Evolutionary conservation across 2,888 invertebrate species (phyloP).

Genomic region (Stegana nigrithorax): DNA sequence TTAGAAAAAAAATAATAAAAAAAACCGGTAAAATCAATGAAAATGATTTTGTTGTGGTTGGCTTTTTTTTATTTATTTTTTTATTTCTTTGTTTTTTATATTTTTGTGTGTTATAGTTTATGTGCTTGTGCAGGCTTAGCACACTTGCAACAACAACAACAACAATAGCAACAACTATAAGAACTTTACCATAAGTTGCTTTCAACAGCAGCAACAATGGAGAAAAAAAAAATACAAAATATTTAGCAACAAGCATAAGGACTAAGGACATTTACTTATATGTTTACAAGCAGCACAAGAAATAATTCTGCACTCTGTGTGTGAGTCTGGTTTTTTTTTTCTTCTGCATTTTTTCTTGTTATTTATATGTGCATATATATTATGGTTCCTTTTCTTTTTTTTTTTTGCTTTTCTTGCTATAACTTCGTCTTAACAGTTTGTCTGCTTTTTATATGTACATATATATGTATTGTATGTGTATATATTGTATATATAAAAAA

Average conservation of each 20-base stretch:
- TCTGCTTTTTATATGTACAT: conserved; percentile 11
- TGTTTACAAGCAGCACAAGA: conserved; percentile 46
- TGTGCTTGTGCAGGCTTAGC: conserved; percentile 16
- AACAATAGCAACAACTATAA: neutral
- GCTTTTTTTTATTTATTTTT: conserved; percentile 33
- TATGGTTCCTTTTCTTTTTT: neutral
- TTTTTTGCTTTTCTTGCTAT: neutral
- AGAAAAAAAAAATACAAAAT: conserved; percentile 14
- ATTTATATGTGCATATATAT: conserved; percentile 25
- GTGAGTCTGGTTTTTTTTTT: conserved; percentile 42
- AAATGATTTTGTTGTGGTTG: conserved; percentile 29
- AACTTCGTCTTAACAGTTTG: neutral
- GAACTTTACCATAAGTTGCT: too few relatives aligned
- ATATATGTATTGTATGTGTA: conserved; percentile 5
- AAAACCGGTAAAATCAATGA: conserved; percentile 19
- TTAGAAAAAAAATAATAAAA: conserved; percentile 15
- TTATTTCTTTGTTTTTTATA: neutral
- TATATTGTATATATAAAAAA: conserved; percentile 14
- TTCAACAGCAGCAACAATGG: neutral
- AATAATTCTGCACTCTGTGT: too few relatives aligned
- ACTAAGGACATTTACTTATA: conserved; percentile 32
- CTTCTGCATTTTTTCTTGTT: too few relatives aligned
- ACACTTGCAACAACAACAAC: conserved; percentile 12
- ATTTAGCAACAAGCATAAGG: conserved; percentile 1
- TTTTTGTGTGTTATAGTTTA: conserved; percentile 33